These are phyloP conservation scores for Lordiphosa clarofinis DNA, from an alignment of 1,140 invertebrate species.

Conservation along the genomic window DNA sequence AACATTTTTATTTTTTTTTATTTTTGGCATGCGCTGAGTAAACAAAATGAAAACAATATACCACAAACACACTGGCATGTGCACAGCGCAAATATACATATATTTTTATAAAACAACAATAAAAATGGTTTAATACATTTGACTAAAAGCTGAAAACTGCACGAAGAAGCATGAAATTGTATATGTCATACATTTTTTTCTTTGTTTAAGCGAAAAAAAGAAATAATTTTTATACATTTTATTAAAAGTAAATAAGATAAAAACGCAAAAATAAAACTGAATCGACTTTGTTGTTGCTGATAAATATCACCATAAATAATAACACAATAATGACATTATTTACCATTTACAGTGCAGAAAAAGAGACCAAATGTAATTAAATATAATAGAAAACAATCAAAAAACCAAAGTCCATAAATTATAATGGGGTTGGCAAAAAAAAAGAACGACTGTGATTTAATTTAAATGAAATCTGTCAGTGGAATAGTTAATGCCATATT, in stretches of 20 bases:
- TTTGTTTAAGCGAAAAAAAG: conserved; percentile 1
- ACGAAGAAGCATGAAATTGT: conserved; percentile 11
- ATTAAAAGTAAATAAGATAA: conserved; percentile 49
- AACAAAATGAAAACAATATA: conserved; percentile 17
- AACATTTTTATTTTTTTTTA: conserved; percentile 13
- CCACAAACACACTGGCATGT: conserved; percentile 12
- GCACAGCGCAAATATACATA: conserved; percentile 41
- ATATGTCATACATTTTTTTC: conserved; percentile 6
- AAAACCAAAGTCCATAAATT: conserved; percentile 71
- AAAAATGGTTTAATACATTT: conserved; percentile 20
- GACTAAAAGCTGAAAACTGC: conserved; percentile 20
- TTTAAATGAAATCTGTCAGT: conserved; percentile 58
- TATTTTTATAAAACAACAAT: conserved; percentile 21
- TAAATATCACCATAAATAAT: conserved; percentile 42
- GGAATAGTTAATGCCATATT: conserved; percentile 68
- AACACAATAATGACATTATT: conserved; percentile 47
- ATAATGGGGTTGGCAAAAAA: conserved; percentile 15
- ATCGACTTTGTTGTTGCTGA: conserved; percentile 4
- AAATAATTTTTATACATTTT: conserved; percentile 14
- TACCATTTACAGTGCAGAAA: conserved; percentile 11
- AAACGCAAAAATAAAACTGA: conserved; percentile 9
- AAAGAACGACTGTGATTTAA: conserved; percentile 20
- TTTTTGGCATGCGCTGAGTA: conserved; percentile 19
- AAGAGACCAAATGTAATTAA: conserved; percentile 51
- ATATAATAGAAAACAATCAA: conserved; percentile 72